Base-by-base conservation (phyloP, 2,888 invertebrate species). In the Rhogogaster chlorosoma region DNA sequence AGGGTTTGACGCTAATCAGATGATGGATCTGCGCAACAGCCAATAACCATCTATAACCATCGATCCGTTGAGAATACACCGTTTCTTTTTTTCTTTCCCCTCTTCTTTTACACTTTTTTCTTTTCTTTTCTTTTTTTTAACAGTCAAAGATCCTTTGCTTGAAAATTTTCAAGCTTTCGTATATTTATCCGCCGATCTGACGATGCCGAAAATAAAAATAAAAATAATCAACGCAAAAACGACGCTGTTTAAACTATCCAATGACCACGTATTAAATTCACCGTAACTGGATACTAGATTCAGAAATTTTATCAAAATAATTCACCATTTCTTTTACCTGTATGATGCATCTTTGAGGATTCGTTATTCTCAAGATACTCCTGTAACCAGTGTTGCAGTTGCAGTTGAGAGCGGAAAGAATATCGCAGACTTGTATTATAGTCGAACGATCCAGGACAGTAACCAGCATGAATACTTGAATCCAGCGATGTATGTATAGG, bases 1-100 rank as follows among this genome's bases (percentile, higher is more conserved):
- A 26, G 9, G 38, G 32, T 80, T 80, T 61, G 80, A 80, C 80
- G 80, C 61, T 80, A 61, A 80, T 80, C 80, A 61, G 80, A 80
- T 80, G 80, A 80, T 80, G 57, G 57, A 80, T 78, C 80, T 61
- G 57, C n/a, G 80, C 36, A 42, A 80, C 57, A 57, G 80, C 80
- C 61, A 80, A 80, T 80, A 61, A 80, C 57, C 80, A 80, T 61
- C 57, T 80, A 57, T 36, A 80, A 61, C 38, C 57, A 61, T 80
- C 80, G 61, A 80, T 77, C 77, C 38, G 77, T 2, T 53, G 15
- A 32, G 49, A 61, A 18, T 38, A 38, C 15, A 57, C 22, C 15
- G 26, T 18, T 22, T n/a, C 36, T 32, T 36, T 36, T 57, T n/a
- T 36, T n/a, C 1, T 32, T n/a, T 5, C n/a, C n/a, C 2, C 6